phyloP scores from a whole-genome alignment of 2,113 vertebrate genomes.

The Solenodon paradoxus region DNA sequence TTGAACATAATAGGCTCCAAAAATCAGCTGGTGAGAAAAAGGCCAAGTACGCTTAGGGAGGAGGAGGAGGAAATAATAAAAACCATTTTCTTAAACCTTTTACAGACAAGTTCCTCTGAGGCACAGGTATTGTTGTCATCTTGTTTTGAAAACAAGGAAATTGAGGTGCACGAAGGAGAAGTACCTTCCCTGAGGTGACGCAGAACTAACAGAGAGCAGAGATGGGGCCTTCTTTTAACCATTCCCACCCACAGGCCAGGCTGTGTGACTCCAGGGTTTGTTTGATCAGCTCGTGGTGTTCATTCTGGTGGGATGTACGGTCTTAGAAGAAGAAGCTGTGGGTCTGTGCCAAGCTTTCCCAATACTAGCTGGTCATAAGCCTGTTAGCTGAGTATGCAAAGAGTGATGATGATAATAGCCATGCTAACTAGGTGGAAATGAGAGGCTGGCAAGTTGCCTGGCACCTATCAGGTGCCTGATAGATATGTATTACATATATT shows the following conservation, averaged over 20 bases:
- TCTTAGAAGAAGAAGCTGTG: neutral
- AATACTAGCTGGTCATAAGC: neutral
- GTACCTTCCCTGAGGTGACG: neutral
- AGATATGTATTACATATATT: neutral
- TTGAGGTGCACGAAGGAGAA: neutral
- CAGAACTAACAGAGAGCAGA: neutral
- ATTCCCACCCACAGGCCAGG: accelerated
- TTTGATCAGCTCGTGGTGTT: neutral
- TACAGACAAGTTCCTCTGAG: neutral
- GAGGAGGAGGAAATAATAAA: neutral
- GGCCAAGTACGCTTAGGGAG: neutral
- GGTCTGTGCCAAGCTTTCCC: neutral
- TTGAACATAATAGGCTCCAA: neutral
- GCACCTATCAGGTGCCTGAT: neutral
- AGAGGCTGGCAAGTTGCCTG: neutral
- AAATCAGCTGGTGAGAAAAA: neutral
- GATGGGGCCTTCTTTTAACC: neutral
- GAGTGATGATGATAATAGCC: neutral
- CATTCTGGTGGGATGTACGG: neutral
- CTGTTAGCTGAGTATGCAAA: neutral
- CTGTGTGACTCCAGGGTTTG: neutral
- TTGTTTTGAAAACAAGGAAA: neutral
- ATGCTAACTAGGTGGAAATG: neutral
- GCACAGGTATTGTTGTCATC: neutral
- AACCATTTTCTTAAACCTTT: neutral